Conservation (phyloP, 2,888 invertebrate species). For the Athalia rosae region DNA sequence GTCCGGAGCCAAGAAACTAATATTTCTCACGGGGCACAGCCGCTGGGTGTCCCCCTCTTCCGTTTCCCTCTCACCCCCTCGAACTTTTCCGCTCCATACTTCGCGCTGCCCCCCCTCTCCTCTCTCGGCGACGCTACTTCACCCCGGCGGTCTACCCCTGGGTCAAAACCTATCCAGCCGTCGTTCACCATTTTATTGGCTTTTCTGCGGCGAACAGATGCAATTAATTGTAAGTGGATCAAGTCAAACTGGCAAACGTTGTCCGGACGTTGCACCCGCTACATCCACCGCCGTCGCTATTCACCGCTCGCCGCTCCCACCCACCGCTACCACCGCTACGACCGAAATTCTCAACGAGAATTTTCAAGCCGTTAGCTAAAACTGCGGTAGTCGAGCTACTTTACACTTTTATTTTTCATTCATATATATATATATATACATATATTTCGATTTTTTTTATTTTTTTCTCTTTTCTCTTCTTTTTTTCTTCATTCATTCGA, state of each 20-base stretch:
- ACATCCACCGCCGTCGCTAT: background rate
- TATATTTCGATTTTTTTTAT: too few relatives aligned
- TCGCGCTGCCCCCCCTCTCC: background rate
- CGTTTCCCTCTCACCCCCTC: background rate
- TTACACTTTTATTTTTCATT: slow-evolving; percentile 4
- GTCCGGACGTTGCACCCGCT: slow-evolving; percentile 1
- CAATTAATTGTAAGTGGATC: slow-evolving; percentile 50
- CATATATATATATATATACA: too few relatives aligned
- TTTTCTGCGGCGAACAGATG: slow-evolving; percentile 35
- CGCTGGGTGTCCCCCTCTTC: slow-evolving; percentile 13
- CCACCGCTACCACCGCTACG: background rate
- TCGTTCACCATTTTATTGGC: slow-evolving; percentile 45
- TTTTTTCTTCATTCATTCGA: background rate
- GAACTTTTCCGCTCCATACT: background rate
- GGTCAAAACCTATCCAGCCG: slow-evolving; percentile 45
- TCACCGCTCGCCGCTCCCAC: too few relatives aligned
- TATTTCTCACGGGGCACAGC: slow-evolving; percentile 42
- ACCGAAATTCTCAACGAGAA: background rate
- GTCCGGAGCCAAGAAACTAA: slow-evolving; percentile 43
- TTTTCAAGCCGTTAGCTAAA: background rate
- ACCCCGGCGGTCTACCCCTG: background rate
- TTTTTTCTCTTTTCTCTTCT: background rate
- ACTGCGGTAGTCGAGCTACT: background rate
- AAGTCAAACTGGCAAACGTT: slow-evolving; percentile 30
- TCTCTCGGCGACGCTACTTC: background rate